Base-by-base conservation (phyloP, 2,888 invertebrate genomes). In the Himalopsyche anomala region DNA sequence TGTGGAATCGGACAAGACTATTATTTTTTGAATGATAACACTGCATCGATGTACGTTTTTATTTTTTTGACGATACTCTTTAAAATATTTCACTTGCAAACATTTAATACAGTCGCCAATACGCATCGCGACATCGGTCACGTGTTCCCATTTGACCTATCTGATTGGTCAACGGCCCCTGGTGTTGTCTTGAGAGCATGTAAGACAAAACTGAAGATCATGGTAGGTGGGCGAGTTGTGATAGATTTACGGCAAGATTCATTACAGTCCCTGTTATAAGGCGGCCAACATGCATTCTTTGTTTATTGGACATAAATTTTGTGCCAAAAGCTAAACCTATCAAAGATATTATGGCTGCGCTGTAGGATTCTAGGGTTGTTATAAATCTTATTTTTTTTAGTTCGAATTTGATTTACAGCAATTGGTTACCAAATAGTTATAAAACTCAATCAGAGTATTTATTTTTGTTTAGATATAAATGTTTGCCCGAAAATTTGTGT, bases 161-260 rank as follows among this genome's bases (percentile, higher is more conserved):
- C 3, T 5, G 62, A 62, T 62, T 62, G 62, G 62, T 62, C 62
- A 62, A 62, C 62, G 62, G 62, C n/a, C 62, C 11, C 62, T 28
- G 62, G 62, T 62, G 19, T 62, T 62, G 62, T 62, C 62, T 62
- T 62, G 62, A 11, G 62, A 28, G 62, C 19, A 19, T 62, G 62
- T 62, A 62, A 62, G 62, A 62, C 62, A 62, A 62, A 62, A 62
- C 62, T 62, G 62, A 62, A 62, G 62, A 62, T 62, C 62, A 62
- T 62, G 19, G 62, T 19, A 62, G 62, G 62, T 62, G 62, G 62
- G 62, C 62, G 62, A 62, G 15, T 51, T 19, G 19, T 62, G 62
- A 62, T 62, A 62, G 62, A 62, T 62, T 62, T 62, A 62, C 62
- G 62, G 28, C 62, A 62, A 62, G 62, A 62, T 62, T 62, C 62